Percentiles rank a stretch among this genome's conserved stretches.
These are phyloP conservation scores for Syngnathus floridae DNA, from an alignment of 2,113 vertebrate species.

Conservation along the genomic window DNA sequence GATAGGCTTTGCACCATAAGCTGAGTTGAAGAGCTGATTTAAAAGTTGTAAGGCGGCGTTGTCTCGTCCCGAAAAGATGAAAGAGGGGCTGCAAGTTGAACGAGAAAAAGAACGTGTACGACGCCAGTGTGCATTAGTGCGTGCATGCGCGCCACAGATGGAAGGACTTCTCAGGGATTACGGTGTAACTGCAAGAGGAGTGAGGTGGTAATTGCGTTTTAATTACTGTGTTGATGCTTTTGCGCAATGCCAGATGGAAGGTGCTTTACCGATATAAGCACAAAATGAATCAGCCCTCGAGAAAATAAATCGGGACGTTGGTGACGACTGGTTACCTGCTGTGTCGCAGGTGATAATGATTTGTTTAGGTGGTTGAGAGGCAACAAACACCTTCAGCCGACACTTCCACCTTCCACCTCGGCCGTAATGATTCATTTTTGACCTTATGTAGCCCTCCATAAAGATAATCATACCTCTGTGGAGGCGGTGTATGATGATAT, in stretches of 20 bases:
- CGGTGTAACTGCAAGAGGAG: conserved; percentile 72
- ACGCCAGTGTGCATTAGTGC: conserved; percentile 29
- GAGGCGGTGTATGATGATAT: neutral
- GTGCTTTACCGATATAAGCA: conserved; percentile 84
- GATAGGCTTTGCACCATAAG: conserved; percentile 50
- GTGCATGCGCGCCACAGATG: conserved; percentile 81
- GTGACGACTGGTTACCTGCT: conserved; percentile 55
- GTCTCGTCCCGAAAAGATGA: conserved; percentile 46
- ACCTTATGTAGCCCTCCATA: neutral
- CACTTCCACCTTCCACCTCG: conserved; percentile 4
- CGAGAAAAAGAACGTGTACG: neutral
- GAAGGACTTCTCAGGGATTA: conserved; percentile 92
- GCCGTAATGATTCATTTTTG: neutral
- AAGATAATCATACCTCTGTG: neutral
- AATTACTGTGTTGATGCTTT: conserved; percentile 97
- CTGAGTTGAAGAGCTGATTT: conserved; percentile 53
- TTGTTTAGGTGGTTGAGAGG: conserved; percentile 33
- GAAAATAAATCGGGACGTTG: conserved; percentile 55
- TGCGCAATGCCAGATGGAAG: conserved; percentile 91
- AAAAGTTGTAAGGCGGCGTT: conserved; percentile 45
- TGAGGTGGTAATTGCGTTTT: conserved; percentile 97
- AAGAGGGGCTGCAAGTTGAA: conserved; percentile 16
- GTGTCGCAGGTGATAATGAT: conserved; percentile 43
- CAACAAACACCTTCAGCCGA: conserved; percentile 15
- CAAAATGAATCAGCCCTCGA: conserved; percentile 78